Conservation (phyloP, 2,888 invertebrate species). For the Pseudanteris insignis region DNA sequence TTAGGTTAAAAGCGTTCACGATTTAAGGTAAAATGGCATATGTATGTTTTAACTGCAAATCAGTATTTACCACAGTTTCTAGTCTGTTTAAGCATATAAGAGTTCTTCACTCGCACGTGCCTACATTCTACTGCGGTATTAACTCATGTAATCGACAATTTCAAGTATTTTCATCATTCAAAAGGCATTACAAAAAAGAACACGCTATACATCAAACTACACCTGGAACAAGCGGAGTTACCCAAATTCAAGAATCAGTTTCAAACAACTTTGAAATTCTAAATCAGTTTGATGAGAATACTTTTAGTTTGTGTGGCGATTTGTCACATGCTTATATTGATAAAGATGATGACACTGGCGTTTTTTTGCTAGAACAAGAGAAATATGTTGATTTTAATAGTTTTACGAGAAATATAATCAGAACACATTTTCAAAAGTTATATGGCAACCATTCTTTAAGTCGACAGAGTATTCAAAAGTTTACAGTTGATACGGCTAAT, state of each 20-base stretch:
- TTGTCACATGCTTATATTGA: background rate
- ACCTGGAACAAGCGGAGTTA: no score
- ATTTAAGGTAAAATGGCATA: conserved; percentile 1
- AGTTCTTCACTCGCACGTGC: conserved; percentile 2
- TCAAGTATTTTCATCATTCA: conserved; percentile 6
- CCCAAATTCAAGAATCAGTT: background rate
- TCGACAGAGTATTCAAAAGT: background rate
- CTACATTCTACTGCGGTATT: conserved; percentile 1
- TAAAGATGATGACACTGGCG: background rate
- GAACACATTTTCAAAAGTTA: conserved; percentile 1
- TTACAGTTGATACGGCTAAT: background rate
- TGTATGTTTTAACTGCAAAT: conserved; percentile 3
- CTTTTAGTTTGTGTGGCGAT: background rate
- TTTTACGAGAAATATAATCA: background rate
- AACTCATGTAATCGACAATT: background rate
- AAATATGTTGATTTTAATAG: background rate
- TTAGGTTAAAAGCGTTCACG: background rate
- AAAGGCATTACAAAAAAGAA: conserved; percentile 8
- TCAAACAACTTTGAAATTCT: background rate
- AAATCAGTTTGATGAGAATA: background rate
- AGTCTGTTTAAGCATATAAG: conserved; percentile 7
- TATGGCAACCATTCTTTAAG: conserved; percentile 1
- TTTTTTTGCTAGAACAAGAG: background rate
- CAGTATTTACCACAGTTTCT: background rate
- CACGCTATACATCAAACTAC: background rate